These are phyloP conservation scores for Eupithecia inturbata DNA, from an alignment of 2,888 invertebrate genomes.

Conservation along the genomic window DNA sequence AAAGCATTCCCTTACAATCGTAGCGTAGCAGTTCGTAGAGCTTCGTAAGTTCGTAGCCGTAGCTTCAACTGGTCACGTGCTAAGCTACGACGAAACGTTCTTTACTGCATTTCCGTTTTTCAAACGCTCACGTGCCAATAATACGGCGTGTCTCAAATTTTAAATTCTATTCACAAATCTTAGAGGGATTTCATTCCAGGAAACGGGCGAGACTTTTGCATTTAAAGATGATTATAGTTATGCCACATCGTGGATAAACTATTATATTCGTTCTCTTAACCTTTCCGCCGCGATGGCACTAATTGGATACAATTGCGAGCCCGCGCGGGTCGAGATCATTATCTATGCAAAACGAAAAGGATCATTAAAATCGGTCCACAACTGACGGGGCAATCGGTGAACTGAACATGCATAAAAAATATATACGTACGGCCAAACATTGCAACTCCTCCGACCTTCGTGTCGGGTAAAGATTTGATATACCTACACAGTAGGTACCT, in stretches of 20 bases:
- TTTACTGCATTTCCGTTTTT: constrained; percentile 74
- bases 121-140: constrained; percentile 58
- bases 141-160: constrained; percentile 38
- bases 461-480: not conserved
- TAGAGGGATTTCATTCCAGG: not conserved
- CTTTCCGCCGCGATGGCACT: not conserved
- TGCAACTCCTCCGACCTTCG: not conserved
- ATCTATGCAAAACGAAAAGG: not conserved
- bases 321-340: no score
- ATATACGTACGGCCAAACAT: no score
- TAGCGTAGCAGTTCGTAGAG: constrained; percentile 23
- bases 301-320: no score
- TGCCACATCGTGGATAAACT: not conserved
- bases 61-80: constrained; percentile 67
- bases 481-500: constrained; percentile 1
- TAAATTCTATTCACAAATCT: constrained; percentile 27
- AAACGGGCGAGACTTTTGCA: not conserved
- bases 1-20: not conserved
- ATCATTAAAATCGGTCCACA: not conserved
- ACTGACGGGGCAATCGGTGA: not conserved
- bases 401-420: not conserved
- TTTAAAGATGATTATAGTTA: not conserved
- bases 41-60: constrained; percentile 43
- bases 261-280: not conserved
- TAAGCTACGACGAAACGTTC: constrained; percentile 70